phyloP scores from a whole-genome alignment of 64 coral and sea anemone genomes.

The Acropora yongei region DNA sequence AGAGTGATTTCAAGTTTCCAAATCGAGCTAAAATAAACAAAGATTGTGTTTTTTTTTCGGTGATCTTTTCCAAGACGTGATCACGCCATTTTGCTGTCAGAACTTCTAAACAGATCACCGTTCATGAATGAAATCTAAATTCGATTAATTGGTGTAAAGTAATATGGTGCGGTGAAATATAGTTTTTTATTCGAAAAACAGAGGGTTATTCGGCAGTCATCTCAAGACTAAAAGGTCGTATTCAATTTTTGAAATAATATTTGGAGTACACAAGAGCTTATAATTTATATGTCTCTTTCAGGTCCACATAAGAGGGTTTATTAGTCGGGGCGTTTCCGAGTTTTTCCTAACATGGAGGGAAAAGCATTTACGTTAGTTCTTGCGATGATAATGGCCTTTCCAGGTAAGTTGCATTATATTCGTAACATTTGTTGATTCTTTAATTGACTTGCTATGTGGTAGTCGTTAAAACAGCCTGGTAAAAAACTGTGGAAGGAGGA shows the following conservation, averaged over 20 bases:
- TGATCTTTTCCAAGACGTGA: background rate
- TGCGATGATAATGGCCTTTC: background rate
- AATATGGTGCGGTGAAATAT: background rate
- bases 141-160: background rate
- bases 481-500: no score
- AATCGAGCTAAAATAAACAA: background rate
- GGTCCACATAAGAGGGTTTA: background rate
- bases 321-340: background rate
- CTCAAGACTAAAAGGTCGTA: background rate
- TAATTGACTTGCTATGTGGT: background rate
- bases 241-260: background rate
- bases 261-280: conserved; percentile 29
- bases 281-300: background rate
- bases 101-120: conserved; percentile 9
- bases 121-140: background rate
- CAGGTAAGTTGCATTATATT: background rate
- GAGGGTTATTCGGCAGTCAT: background rate
- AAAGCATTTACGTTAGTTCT: background rate
- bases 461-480: background rate
- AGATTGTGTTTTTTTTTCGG: background rate
- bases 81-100: background rate
- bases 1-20: background rate
- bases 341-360: conserved; percentile 1
- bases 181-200: conserved; percentile 25
- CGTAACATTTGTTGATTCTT: background rate